Percentiles rank a stretch among this genome's conserved stretches.
phyloP scores from a whole-genome alignment of 2,888 invertebrate species.

The Fragum whitleyi region DNA sequence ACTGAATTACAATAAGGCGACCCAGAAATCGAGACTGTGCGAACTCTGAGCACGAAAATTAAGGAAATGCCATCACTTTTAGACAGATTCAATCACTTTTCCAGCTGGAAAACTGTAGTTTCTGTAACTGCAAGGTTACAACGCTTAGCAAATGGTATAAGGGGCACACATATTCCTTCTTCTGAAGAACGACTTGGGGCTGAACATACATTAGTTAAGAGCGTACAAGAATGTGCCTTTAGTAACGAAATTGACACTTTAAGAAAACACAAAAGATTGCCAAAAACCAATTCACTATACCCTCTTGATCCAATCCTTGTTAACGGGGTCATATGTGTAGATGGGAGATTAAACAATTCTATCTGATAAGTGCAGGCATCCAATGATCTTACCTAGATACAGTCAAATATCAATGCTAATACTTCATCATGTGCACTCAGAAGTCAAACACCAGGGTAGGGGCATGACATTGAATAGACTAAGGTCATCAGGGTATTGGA shows the following conservation, averaged over 20 bases:
- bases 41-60: constrained; percentile 22
- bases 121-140: constrained; percentile 34
- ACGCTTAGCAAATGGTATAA: constrained; percentile 35
- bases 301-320: constrained; percentile 43
- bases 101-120: constrained; percentile 25
- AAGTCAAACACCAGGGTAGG: constrained; percentile 59
- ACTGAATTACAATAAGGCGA: constrained; percentile 41
- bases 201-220: constrained; percentile 36
- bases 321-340: constrained; percentile 39
- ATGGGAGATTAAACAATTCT: constrained; percentile 42
- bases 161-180: constrained; percentile 22
- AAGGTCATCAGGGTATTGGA: constrained; percentile 58
- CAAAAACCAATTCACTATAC: constrained; percentile 36
- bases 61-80: not conserved
- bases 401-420: constrained; percentile 57
- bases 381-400: constrained; percentile 64
- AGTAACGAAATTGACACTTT: not conserved
- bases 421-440: constrained; percentile 48
- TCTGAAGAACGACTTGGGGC: constrained; percentile 40
- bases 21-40: constrained; percentile 43
- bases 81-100: constrained; percentile 28
- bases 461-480: constrained; percentile 60
- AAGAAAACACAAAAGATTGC: not conserved
- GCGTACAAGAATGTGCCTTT: constrained; percentile 41
- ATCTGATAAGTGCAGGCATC: constrained; percentile 46